Evolutionary conservation across 2,797 vertebrate species (phyloP), one percentile per base, ranked within the genome.

Genomic region (Pangasius macronema): DNA sequence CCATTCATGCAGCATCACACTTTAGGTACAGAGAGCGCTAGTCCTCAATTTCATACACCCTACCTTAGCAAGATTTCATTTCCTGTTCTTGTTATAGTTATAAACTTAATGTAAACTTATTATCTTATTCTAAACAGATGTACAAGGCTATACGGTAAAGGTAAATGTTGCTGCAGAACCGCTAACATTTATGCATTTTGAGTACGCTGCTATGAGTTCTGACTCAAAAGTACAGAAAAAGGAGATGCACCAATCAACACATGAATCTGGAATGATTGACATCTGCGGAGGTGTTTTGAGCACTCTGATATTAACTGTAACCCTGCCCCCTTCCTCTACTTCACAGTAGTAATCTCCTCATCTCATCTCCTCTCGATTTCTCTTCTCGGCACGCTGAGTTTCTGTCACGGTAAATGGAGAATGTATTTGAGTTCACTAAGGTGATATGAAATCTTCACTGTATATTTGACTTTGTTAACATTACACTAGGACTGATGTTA

Each of bases 1-100:
- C 87, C 88, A 87, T 76, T 70, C 49, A 72, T 51, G 33, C 80
- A 39, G 53, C 9, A 13, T 81, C 10, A 24, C 9, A 13, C 20
- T 5, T 24, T 27, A 8, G 2, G 51, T 55, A 39, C 18, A 36
- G 30, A 11, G 3, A 57, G 22, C 36, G 53, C 10, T 36, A 57
- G 4, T n/a, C 27, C 10, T 27, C 10, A 16, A 49, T n/a, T 20
- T 53, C 5, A 49, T 39, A 70, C 10, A 70, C 7, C 14, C 51
- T 33, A 20, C 51, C n/a, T 46, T 0, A 55, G 76, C n/a, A 79
- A 20, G 30, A 79, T 57, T 24, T 80, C 10, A 80, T 39, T 59
- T 59, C 59, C 14, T 65, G 13, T n/a, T 61, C 24, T 46, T n/a
- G 79, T n/a, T 22, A 36, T 22, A 13, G 33, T 57, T 57, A 3